These are phyloP conservation scores for Tachyglossus aculeatus DNA, from an alignment of 2,797 vertebrate genomes.

Conservation along the genomic window DNA sequence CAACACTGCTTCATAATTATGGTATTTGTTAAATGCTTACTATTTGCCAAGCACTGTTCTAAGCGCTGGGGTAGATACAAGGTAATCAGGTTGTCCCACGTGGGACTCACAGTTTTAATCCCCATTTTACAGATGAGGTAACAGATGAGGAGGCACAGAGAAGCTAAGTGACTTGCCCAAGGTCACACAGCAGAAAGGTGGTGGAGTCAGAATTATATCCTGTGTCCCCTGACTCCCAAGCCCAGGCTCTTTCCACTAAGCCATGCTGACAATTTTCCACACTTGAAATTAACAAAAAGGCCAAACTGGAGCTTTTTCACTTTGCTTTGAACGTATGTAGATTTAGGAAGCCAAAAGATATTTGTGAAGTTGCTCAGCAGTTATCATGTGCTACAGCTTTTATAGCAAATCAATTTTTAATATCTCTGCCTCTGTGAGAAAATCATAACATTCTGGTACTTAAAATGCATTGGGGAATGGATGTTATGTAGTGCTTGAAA, in stretches of 20 bases:
- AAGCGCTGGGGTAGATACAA: too few relatives aligned
- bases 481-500: conserved; percentile 27
- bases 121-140: too few relatives aligned
- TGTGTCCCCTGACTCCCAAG: too few relatives aligned
- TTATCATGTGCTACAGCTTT: not conserved
- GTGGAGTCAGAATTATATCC: not conserved
- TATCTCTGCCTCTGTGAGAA: conserved; percentile 7
- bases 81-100: too few relatives aligned
- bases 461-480: conserved; percentile 20
- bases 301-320: not conserved
- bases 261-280: not conserved
- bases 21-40: too few relatives aligned
- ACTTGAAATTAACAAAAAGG: conserved; percentile 8
- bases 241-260: too few relatives aligned
- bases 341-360: not conserved
- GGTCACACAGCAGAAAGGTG: not conserved
- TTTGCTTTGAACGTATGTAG: not conserved
- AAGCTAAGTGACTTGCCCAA: not conserved
- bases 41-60: too few relatives aligned
- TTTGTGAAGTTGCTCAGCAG: not conserved
- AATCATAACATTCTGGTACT: conserved; percentile 26
- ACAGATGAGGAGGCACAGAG: not conserved
- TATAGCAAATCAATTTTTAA: conserved; percentile 17
- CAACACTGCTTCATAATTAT: too few relatives aligned
- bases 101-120: too few relatives aligned